Evolutionary conservation across 1,140 invertebrate genomes (phyloP).

Genomic region (Teleogryllus occipitalis): DNA sequence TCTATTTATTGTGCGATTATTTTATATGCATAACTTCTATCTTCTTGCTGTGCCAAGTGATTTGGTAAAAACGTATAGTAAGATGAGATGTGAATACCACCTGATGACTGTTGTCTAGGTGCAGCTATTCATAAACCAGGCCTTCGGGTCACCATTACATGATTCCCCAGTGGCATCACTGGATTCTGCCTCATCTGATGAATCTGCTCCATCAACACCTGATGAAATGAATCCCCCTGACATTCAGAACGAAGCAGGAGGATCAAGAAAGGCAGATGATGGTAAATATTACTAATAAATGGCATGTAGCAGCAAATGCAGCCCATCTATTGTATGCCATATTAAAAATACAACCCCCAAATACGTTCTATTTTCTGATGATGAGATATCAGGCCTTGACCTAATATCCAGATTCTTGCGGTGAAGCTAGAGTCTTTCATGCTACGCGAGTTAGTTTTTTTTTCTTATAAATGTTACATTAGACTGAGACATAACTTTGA

Average conservation of each 20-base stretch:
- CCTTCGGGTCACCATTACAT: conserved; percentile 21
- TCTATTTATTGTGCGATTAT: neutral
- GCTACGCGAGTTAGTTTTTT: too few species aligned
- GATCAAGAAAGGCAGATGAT: neutral
- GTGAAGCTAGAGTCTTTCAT: too few species aligned
- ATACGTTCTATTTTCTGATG: too few species aligned
- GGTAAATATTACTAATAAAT: too few species aligned
- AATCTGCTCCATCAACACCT: conserved; percentile 25
- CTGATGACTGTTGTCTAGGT: conserved; percentile 23
- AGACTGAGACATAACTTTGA: too few species aligned
- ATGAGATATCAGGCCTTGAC: too few species aligned
- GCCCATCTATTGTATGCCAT: too few species aligned
- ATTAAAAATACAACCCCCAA: too few species aligned
- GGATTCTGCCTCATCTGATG: conserved; percentile 24
- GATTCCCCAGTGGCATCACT: conserved; percentile 15
- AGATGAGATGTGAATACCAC: neutral
- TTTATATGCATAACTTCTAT: neutral
- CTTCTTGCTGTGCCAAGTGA: neutral
- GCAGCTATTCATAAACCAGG: conserved; percentile 27
- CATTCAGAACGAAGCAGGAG: neutral
- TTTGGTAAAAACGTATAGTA: neutral
- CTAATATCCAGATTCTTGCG: too few species aligned
- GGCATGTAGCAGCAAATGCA: too few species aligned
- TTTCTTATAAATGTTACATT: too few species aligned
- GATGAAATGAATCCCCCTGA: conserved; percentile 17